Conservation (phyloP, 2,797 vertebrate species). For the Epinephelus malabaricus region DNA sequence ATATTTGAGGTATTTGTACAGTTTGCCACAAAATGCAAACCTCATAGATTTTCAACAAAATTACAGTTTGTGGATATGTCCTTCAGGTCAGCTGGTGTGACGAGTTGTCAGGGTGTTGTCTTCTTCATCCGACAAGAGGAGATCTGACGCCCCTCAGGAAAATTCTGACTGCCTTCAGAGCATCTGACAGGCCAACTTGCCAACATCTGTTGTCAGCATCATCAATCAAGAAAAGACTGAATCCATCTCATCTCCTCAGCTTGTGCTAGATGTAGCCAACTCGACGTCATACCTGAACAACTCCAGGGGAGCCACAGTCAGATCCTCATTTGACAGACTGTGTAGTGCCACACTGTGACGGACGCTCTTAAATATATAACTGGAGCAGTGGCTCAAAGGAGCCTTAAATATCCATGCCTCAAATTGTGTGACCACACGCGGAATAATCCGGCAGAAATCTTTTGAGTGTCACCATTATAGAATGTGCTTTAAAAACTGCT, state of each 20-base stretch:
- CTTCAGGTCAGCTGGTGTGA: background rate
- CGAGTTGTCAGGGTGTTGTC: background rate
- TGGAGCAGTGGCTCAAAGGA: background rate
- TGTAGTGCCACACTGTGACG: background rate
- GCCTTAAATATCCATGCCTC: background rate
- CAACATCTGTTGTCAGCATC: slow-evolving; percentile 29
- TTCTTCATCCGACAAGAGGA: background rate
- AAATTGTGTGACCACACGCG: background rate
- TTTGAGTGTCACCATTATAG: background rate
- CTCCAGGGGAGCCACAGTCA: background rate
- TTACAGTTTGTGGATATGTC: background rate
- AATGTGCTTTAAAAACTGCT: background rate
- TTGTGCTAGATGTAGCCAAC: background rate
- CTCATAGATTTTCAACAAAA: background rate
- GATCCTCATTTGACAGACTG: slow-evolving; percentile 16
- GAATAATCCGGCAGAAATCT: background rate
- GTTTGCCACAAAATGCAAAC: background rate
- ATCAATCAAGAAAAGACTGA: slow-evolving; percentile 29
- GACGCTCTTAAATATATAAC: background rate
- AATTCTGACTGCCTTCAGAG: background rate
- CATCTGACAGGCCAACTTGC: slow-evolving; percentile 7
- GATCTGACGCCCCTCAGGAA: background rate
- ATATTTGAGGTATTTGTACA: background rate
- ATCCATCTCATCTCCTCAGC: slow-evolving; percentile 27
- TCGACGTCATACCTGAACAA: background rate